phyloP scores from a whole-genome alignment of 2,888 invertebrate genomes.

The Chloroclystis v-ata region DNA sequence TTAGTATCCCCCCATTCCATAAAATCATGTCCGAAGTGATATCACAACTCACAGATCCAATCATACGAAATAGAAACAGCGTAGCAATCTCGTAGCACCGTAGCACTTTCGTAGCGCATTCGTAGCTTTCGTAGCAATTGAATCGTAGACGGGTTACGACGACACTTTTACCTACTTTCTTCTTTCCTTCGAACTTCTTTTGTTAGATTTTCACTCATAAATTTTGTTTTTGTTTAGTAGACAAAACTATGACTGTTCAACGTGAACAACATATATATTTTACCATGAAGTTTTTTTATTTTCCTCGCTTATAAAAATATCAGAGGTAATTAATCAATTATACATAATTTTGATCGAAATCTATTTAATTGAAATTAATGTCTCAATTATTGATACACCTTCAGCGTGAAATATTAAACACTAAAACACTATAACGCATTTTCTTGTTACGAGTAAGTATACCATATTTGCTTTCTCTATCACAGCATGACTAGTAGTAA shows the following conservation, averaged over 20 bases:
- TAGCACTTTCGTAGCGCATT: conserved; percentile 25
- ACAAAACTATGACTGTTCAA: too few relatives aligned
- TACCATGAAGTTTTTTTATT: too few relatives aligned
- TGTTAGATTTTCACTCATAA: conserved; percentile 19
- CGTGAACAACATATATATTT: too few relatives aligned
- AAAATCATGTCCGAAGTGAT: conserved; percentile 13
- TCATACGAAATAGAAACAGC: conserved; percentile 4
- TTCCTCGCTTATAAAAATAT: too few relatives aligned
- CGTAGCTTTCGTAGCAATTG: conserved; percentile 26
- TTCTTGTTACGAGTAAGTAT: too few relatives aligned
- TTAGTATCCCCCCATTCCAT: conserved; percentile 1
- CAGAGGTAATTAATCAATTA: too few relatives aligned
- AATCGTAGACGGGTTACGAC: conserved; percentile 27
- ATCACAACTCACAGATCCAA: background rate
- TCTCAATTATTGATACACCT: too few relatives aligned
- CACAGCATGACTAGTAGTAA: conserved; percentile 8
- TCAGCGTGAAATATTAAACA: too few relatives aligned
- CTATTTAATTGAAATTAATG: too few relatives aligned
- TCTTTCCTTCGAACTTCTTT: conserved; percentile 15
- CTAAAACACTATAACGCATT: too few relatives aligned
- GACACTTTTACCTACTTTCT: conserved; percentile 19
- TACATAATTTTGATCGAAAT: too few relatives aligned
- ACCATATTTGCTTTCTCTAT: conserved; percentile 26
- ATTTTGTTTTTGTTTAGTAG: too few relatives aligned
- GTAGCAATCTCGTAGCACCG: conserved; percentile 33